phyloP scores from a whole-genome alignment of 2,113 vertebrate genomes.

The Cephalopholis sonnerati region DNA sequence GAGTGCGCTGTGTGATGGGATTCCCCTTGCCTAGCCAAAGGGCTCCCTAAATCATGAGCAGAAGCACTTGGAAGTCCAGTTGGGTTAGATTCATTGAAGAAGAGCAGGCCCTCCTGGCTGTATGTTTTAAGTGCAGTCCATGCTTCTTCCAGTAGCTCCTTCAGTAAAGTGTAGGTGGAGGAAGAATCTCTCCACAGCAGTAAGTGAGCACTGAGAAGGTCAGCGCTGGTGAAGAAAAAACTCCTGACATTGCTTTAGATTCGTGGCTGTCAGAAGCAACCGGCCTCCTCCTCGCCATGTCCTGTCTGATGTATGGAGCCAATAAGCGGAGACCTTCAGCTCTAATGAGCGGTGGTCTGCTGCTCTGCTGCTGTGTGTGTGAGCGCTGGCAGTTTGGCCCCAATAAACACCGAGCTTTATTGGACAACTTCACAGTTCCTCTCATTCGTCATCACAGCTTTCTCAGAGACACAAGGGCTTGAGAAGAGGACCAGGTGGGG shows the following conservation, averaged over 20 bases:
- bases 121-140: slow-evolving; percentile 6
- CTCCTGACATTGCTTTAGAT: slow-evolving; percentile 26
- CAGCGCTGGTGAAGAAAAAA: slow-evolving; percentile 9
- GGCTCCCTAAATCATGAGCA: slow-evolving; percentile 33
- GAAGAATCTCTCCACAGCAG: neutral
- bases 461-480: slow-evolving; percentile 20
- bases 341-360: slow-evolving; percentile 48
- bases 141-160: neutral
- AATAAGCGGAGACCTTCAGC: slow-evolving; percentile 60
- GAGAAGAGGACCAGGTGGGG: slow-evolving; percentile 61
- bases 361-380: slow-evolving; percentile 21
- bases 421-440: slow-evolving; percentile 30
- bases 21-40: slow-evolving; percentile 35
- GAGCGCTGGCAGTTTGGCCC: slow-evolving; percentile 49
- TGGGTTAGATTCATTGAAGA: slow-evolving; percentile 1
- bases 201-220: slow-evolving; percentile 15
- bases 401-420: slow-evolving; percentile 56
- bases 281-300: slow-evolving; percentile 22
- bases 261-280: slow-evolving; percentile 14
- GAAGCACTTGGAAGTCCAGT: slow-evolving; percentile 29
- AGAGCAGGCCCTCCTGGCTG: slow-evolving; percentile 10
- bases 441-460: slow-evolving; percentile 60
- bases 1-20: slow-evolving; percentile 69
- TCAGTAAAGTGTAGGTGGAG: slow-evolving; percentile 1
- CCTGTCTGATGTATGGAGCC: slow-evolving; percentile 67